A percentile compares a stretch with the other conserved stretches of the same genome.
Conservation (phyloP, 2,797 vertebrate genomes). For the Arrhamphus sclerolepis region DNA sequence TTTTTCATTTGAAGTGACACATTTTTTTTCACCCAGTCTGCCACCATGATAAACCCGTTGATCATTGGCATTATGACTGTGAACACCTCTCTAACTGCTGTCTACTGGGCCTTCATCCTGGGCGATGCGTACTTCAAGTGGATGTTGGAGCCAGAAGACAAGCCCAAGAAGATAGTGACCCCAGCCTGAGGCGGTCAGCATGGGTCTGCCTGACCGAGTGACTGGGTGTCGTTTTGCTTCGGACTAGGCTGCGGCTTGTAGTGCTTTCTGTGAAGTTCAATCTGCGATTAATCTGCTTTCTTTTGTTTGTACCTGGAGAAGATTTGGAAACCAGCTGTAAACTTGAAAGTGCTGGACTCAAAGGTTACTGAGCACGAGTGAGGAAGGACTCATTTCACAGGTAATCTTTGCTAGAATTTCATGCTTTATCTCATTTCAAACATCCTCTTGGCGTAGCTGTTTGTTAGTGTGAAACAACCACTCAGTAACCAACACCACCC, state of each 20-base stretch:
- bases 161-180: constrained; percentile 65
- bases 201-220: constrained; percentile 40
- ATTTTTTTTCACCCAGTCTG: constrained; percentile 27
- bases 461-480: constrained; percentile 4
- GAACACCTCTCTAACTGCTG: constrained; percentile 69
- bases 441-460: background rate
- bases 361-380: constrained; percentile 10
- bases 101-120: constrained; percentile 76
- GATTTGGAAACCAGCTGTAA: constrained; percentile 5
- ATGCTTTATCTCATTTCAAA: background rate
- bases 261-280: constrained; percentile 39
- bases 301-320: constrained; percentile 20
- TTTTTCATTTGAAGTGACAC: constrained; percentile 34
- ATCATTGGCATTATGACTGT: constrained; percentile 70
- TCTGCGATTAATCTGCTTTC: constrained; percentile 16
- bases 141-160: constrained; percentile 61
- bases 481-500: background rate
- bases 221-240: constrained; percentile 29
- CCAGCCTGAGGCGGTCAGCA: constrained; percentile 62
- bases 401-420: constrained; percentile 34
- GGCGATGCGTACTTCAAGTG: constrained; percentile 65
- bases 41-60: constrained; percentile 74
- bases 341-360: background rate
- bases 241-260: constrained; percentile 48
- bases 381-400: constrained; percentile 31